These are phyloP conservation scores for Nautilus pompilius DNA, from an alignment of 1,140 invertebrate genomes.

Conservation along the genomic window DNA sequence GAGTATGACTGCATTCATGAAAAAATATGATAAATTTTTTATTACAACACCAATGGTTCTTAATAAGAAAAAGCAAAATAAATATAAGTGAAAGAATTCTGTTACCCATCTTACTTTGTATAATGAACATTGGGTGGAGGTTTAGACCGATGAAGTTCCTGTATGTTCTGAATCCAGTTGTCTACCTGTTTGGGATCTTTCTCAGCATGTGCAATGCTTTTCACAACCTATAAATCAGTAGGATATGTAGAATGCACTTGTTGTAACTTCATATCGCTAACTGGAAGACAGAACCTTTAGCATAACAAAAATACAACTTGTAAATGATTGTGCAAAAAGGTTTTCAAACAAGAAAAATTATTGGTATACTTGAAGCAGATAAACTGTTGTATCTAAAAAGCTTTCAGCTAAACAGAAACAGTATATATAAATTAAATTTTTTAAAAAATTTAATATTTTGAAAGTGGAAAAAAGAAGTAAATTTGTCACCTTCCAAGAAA, in stretches of 20 bases:
- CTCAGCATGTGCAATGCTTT: slow-evolving; percentile 79
- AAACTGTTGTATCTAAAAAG: too few species aligned
- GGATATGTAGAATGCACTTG: neutral
- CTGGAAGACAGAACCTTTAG: too few species aligned
- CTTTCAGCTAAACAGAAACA: too few species aligned
- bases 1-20: too few species aligned
- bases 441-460: too few species aligned
- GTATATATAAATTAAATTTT: too few species aligned
- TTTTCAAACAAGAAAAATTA: too few species aligned
- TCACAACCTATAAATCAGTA: slow-evolving; percentile 69
- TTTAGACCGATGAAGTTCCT: slow-evolving; percentile 80
- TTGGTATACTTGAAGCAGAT: too few species aligned
- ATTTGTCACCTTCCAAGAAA: too few species aligned
- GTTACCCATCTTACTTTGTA: slow-evolving; percentile 62
- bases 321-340: neutral
- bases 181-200: slow-evolving; percentile 86
- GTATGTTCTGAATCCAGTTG: slow-evolving; percentile 91
- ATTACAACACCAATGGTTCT: too few species aligned
- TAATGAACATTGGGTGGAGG: slow-evolving; percentile 82
- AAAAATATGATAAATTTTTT: too few species aligned
- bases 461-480: too few species aligned
- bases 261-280: neutral
- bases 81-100: neutral
- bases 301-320: neutral
- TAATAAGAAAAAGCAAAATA: neutral